Evolutionary conservation across 2,888 invertebrate genomes (phyloP).

Genomic region (Mythimna vitellina): DNA sequence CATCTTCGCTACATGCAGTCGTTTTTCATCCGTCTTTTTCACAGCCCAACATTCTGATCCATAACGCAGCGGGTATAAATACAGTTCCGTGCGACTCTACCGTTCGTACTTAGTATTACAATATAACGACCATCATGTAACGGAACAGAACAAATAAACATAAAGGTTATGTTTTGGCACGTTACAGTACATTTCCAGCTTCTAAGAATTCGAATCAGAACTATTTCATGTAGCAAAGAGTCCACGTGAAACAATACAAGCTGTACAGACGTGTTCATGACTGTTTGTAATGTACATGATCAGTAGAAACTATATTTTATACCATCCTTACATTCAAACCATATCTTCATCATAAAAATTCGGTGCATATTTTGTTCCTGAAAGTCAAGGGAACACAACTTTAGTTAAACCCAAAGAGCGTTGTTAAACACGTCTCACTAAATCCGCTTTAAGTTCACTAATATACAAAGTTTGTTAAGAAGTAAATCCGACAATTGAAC

Average conservation of each 20-base stretch:
- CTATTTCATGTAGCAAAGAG: background rate
- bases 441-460: background rate
- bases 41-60: too few species aligned
- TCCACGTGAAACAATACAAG: background rate
- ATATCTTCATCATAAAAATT: background rate
- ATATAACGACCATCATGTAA: constrained; percentile 23
- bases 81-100: constrained; percentile 24
- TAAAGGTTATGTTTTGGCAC: constrained; percentile 18
- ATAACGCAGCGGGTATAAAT: constrained; percentile 37
- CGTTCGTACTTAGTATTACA: constrained; percentile 42
- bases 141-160: constrained; percentile 51
- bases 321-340: background rate
- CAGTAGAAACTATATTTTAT: background rate
- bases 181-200: constrained; percentile 7
- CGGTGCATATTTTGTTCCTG: too few species aligned
- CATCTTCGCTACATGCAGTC: too few species aligned
- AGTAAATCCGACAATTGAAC: background rate
- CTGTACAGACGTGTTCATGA: background rate
- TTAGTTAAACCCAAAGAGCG: background rate
- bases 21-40: too few species aligned
- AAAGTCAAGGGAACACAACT: background rate
- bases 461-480: constrained; percentile 1
- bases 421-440: too few species aligned
- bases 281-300: background rate
- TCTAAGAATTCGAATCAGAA: constrained; percentile 3